Evolutionary conservation across 2,797 vertebrate genomes (phyloP).

Genomic region (Hylomyscus alleni): DNA sequence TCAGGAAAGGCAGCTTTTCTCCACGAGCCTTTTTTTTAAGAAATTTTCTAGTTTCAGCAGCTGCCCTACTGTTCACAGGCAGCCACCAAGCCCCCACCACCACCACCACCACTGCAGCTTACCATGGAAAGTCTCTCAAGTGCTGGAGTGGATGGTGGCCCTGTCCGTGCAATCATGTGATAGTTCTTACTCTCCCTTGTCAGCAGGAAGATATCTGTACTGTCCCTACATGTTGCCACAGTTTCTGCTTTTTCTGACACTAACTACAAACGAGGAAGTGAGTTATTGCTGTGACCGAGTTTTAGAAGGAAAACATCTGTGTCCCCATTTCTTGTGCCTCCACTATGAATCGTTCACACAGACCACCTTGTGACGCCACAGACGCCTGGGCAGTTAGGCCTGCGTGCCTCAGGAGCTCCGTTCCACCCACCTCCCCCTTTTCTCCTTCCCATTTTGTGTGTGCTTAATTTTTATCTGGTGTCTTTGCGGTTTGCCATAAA

Average conservation of each 20-base stretch:
- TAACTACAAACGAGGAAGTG: neutral
- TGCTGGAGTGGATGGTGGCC: neutral
- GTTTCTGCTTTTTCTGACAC: neutral
- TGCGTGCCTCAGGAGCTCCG: neutral
- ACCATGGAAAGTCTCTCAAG: neutral
- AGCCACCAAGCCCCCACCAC: neutral
- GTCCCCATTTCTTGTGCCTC: neutral
- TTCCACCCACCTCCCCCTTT: too few species aligned
- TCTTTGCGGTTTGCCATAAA: neutral
- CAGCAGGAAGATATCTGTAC: neutral
- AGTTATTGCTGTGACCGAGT: neutral
- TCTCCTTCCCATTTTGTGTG: neutral
- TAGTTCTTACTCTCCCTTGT: neutral
- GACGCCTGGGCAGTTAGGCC: neutral
- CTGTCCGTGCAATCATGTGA: neutral
- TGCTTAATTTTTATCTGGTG: neutral
- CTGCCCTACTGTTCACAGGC: neutral
- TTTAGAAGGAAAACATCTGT: neutral
- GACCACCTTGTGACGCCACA: neutral
- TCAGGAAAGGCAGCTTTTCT: neutral
- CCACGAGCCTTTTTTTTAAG: slow-evolving; percentile 4
- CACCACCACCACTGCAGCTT: neutral
- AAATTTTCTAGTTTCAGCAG: neutral
- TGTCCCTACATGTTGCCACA: neutral
- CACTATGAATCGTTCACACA: neutral